Evolutionary conservation across 2,888 invertebrate species (phyloP).

Genomic region (Orthosia gracilis): DNA sequence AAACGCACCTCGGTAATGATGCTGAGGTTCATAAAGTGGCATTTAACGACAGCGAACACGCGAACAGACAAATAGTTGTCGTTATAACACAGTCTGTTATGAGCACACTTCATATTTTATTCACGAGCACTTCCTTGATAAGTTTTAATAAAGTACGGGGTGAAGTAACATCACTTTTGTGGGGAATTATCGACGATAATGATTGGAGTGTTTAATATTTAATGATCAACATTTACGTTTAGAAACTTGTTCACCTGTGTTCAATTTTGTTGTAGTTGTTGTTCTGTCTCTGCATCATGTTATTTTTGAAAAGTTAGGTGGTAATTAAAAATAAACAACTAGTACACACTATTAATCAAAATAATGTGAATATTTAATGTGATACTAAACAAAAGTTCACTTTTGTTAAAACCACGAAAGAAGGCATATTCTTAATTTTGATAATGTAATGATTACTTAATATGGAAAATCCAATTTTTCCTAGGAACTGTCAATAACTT

Average conservation of each 20-base stretch:
- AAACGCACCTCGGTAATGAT: slow-evolving; percentile 53
- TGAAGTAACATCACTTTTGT: slow-evolving; percentile 42
- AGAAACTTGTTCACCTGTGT: not conserved
- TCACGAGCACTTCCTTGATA: slow-evolving; percentile 50
- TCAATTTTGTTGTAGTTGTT: slow-evolving; percentile 1
- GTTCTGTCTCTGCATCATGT: too few relatives aligned
- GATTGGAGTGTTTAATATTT: slow-evolving; percentile 43
- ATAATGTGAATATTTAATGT: not conserved
- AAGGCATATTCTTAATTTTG: too few relatives aligned
- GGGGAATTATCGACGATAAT: slow-evolving; percentile 43
- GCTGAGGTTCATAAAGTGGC: slow-evolving; percentile 59
- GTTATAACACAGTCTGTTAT: slow-evolving; percentile 59
- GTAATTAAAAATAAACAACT: not conserved
- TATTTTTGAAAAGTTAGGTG: not conserved
- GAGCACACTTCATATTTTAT: slow-evolving; percentile 60
- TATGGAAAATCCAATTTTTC: too few relatives aligned
- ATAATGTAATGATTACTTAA: too few relatives aligned
- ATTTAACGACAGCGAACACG: slow-evolving; percentile 69
- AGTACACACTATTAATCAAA: not conserved
- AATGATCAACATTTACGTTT: slow-evolving; percentile 23
- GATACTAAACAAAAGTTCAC: not conserved
- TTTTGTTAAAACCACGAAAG: not conserved
- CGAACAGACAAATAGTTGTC: slow-evolving; percentile 67
- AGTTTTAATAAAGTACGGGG: slow-evolving; percentile 51
- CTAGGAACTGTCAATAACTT: too few relatives aligned